These are phyloP conservation scores for Camptogramma bilineatum DNA, from an alignment of 2,888 invertebrate species.

Conservation along the genomic window DNA sequence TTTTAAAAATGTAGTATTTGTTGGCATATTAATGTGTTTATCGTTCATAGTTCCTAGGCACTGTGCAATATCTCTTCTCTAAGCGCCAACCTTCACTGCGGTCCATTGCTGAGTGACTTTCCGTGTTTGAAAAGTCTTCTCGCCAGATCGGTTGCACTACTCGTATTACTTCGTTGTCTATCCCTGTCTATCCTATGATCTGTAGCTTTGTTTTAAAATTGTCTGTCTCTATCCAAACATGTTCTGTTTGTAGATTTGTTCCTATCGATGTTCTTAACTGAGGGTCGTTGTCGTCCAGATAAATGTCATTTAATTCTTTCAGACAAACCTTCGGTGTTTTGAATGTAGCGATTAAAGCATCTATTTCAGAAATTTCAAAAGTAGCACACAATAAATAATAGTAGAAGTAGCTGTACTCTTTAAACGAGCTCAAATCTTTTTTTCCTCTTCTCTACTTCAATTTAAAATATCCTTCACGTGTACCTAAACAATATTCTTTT, in stretches of 20 bases:
- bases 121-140: slow-evolving; percentile 32
- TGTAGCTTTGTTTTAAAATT: not conserved
- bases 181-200: slow-evolving; percentile 6
- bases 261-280: not conserved
- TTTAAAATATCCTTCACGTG: no score
- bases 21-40: not conserved
- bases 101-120: slow-evolving; percentile 38
- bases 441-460: no score
- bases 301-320: not conserved
- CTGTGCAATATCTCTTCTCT: slow-evolving; percentile 3
- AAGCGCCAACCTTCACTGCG: slow-evolving; percentile 16
- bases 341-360: no score
- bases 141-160: slow-evolving; percentile 29
- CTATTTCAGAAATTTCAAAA: no score
- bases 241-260: not conserved
- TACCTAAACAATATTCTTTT: no score
- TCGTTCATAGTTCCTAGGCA: not conserved
- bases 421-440: no score
- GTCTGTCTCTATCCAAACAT: not conserved
- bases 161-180: slow-evolving; percentile 16
- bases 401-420: no score
- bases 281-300: not conserved
- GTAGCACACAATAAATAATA: no score
- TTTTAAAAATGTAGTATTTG: not conserved
- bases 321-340: not conserved